Evolutionary conservation across 2,113 vertebrate genomes (phyloP), one percentile per base, ranked within the genome.

Genomic region (Rhea pennata): DNA sequence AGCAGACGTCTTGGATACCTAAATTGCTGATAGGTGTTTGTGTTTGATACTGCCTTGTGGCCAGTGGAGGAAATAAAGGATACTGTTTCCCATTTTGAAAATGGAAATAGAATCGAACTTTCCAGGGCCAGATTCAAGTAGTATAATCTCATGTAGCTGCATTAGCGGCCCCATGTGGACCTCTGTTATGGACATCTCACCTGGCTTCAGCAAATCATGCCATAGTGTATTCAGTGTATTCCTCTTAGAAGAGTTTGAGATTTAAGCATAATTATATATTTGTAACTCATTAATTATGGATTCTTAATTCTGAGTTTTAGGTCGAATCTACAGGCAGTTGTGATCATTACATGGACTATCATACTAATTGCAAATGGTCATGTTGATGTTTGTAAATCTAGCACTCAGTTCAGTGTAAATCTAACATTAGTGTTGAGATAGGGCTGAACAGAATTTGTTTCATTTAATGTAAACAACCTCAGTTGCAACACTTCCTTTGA

Each of bases 121-220:
- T 17, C n/a, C 65, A 8, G 42, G 61, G 5, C 4, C 61, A 61
- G 31, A 16, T 42, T 88, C 46, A 74, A 44, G 33, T 6, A 3
- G 10, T 48, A 3, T 7, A 61, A n/a, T 40, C n/a, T 13, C 27
- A 12, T 12, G 27, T 10, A 56, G 16, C 27, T 53, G 10, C 2
- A 1, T 50, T 44, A 27, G 54, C 54, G 14, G 9, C 17, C n/a
- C 54, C 74, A 48, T 31, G 12, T 19, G 70, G 54, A 66, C 12
- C 58, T 92, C 10, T 72, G 15, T 22, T 61, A 13, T 9, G 15
- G 29, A 8, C 6, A n/a, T 22, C 46, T 2, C 0, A 19, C 7
- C 53, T 31, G 22, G 26, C 8, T 69, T 14, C 23, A 61, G 26
- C 1, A 0, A 67, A 65, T 4, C 6, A 14, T 39, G 8, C 2